These are phyloP conservation scores for Cordilura impudica DNA, from an alignment of 2,888 invertebrate genomes.

Conservation along the genomic window DNA sequence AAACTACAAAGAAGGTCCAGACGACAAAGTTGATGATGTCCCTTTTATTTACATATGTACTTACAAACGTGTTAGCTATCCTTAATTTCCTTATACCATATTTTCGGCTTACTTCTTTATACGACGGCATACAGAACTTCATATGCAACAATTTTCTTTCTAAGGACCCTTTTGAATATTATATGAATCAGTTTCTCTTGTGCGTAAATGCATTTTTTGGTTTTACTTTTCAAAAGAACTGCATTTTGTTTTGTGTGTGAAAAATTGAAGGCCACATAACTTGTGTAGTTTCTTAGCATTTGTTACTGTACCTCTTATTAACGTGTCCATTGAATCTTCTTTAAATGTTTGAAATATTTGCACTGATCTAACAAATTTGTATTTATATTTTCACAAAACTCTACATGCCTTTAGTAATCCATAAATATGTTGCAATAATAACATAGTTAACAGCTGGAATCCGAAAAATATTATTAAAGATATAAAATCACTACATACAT, in stretches of 20 bases:
- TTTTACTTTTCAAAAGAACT: neutral
- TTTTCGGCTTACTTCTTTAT: slow-evolving; percentile 12
- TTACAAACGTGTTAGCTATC: slow-evolving; percentile 7
- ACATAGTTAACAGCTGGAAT: too few relatives aligned
- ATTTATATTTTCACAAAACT: neutral
- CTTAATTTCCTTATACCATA: slow-evolving; percentile 13
- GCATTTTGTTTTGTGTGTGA: neutral
- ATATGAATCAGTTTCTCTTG: slow-evolving; percentile 14
- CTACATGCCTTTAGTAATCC: neutral
- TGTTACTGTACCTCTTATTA: too few relatives aligned
- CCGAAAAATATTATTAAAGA: too few relatives aligned
- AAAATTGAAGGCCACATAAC: neutral
- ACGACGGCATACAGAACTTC: slow-evolving; percentile 10
- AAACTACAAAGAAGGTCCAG: neutral
- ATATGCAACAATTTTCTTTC: neutral
- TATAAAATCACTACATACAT: too few relatives aligned
- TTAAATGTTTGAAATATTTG: neutral
- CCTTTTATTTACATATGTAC: slow-evolving; percentile 8
- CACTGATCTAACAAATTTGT: too few relatives aligned
- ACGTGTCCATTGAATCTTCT: neutral
- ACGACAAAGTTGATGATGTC: slow-evolving; percentile 10
- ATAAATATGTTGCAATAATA: too few relatives aligned
- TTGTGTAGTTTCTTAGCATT: neutral
- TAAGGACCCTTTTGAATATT: slow-evolving; percentile 26
- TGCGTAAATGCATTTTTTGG: slow-evolving; percentile 13